Evolutionary conservation across 2,113 vertebrate genomes (phyloP), one percentile per base, ranked within the genome.

Genomic region (Tor tambroides): DNA sequence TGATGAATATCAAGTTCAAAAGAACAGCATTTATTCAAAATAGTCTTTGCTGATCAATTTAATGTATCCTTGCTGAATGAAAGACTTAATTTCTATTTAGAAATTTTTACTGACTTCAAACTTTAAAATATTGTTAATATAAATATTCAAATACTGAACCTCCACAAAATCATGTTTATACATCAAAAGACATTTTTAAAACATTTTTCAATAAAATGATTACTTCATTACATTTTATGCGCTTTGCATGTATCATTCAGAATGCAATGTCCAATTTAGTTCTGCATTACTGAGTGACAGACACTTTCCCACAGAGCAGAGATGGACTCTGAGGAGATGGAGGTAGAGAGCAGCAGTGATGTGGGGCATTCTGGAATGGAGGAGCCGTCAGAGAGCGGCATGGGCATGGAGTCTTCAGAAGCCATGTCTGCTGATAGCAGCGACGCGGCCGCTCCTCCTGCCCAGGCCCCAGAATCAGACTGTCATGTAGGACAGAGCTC

Each of bases 351-450:
- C 93, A 98, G 98, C 90, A 97, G 98, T 63, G 97, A 97, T 88
- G 95, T 95, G 61, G 96, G 96, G 38, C 95, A 93, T 76, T 95
- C 94, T 2, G 96, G 94, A 30, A 95, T 91, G 91, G 97, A 98
- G 91, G 97, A 98, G 90, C 97, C 97, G 0, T 97, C 97, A 0
- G 98, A 98, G 93, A 98, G 98, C 1, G 97, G 96, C 49, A 94
- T 97, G 93, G 96, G 95, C 5, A 92, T 97, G 94, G 97, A 96
- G 90, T 96, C 95, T 5, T 99, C 97, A 0, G 96, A 97, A 91
- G 97, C 96, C 81, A 96, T 97, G 95, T 97, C 97, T 4, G 98
- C 98, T 0, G 98, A 98, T 93, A 98, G 98, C 94, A 98, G 97
- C 69, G 97, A 98, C 78, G 92, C 97, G 0, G 95, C 94, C 23